Evolutionary conservation across 2,888 invertebrate species (phyloP).

Genomic region (Dryobotodes eremita): DNA sequence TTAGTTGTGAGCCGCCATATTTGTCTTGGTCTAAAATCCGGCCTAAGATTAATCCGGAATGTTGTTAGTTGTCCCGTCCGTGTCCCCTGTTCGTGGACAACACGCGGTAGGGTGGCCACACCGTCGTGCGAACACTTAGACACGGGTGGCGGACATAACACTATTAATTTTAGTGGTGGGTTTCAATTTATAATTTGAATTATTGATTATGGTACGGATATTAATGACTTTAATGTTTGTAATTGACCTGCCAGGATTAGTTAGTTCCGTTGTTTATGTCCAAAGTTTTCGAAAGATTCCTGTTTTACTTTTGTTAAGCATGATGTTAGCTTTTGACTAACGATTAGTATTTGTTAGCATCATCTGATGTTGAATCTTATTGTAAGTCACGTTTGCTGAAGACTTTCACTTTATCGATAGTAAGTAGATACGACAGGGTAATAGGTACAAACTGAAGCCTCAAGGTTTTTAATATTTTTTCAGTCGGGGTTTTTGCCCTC

Average conservation of each 20-base stretch:
- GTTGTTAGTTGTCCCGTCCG: conserved; percentile 81
- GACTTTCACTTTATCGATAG: neutral
- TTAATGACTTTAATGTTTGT: conserved; percentile 53
- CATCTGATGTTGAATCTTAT: neutral
- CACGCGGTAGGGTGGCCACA: conserved; percentile 71
- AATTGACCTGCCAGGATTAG: conserved; percentile 30
- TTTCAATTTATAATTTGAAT: conserved; percentile 61
- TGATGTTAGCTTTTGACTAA: neutral
- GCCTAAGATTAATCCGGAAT: conserved; percentile 87
- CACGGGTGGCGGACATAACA: conserved; percentile 71
- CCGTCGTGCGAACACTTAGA: conserved; percentile 72
- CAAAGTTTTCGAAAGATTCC: neutral
- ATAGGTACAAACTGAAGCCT: neutral
- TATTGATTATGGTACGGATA: conserved; percentile 58
- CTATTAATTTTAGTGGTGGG: conserved; percentile 65
- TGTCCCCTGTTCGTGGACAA: conserved; percentile 68
- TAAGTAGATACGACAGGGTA: neutral
- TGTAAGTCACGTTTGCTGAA: neutral
- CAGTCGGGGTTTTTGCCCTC: too few species aligned
- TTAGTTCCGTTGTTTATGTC: neutral
- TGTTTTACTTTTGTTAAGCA: too few species aligned
- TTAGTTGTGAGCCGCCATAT: conserved; percentile 85
- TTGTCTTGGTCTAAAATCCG: conserved; percentile 88
- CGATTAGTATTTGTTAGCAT: neutral
- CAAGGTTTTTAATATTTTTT: neutral